Conservation (phyloP, 2,113 vertebrate species). For the Synodontis membranacea region DNA sequence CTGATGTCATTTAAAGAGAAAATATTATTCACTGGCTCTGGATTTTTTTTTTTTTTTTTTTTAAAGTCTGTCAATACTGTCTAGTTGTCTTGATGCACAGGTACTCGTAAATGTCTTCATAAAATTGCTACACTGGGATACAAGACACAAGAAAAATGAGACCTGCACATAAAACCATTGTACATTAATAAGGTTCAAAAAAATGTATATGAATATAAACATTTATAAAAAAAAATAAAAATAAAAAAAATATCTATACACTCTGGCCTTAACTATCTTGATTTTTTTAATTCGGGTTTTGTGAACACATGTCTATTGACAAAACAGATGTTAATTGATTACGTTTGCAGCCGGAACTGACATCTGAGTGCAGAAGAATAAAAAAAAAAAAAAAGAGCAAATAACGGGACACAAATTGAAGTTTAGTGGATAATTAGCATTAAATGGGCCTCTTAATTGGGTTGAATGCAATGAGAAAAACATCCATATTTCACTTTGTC, state of each 20-base stretch:
- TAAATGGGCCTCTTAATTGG: slow-evolving; percentile 74
- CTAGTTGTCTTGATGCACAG: background rate
- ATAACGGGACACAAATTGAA: slow-evolving; percentile 69
- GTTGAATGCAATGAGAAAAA: slow-evolving; percentile 70
- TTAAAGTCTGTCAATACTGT: slow-evolving; percentile 7
- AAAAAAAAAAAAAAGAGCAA: slow-evolving; percentile 67
- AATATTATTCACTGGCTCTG: slow-evolving; percentile 34
- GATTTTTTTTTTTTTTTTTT: too few relatives aligned
- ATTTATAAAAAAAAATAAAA: too few relatives aligned
- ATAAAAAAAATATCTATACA: too few relatives aligned
- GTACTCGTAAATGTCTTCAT: background rate
- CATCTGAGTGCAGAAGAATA: slow-evolving; percentile 55
- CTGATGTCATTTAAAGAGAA: slow-evolving; percentile 39
- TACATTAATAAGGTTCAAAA: background rate
- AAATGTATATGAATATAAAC: too few relatives aligned
- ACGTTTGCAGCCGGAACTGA: slow-evolving; percentile 47
- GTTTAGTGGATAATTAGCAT: slow-evolving; percentile 73
- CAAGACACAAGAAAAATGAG: background rate
- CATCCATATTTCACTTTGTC: slow-evolving; percentile 75
- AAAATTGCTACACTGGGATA: background rate
- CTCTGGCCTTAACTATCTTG: background rate
- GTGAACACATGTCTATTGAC: slow-evolving; percentile 8
- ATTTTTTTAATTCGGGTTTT: slow-evolving; percentile 8
- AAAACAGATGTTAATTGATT: slow-evolving; percentile 58
- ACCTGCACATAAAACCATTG: background rate